These are phyloP conservation scores for Propithecus coquereli DNA, from an alignment of 2,113 vertebrate species.

Conservation along the genomic window DNA sequence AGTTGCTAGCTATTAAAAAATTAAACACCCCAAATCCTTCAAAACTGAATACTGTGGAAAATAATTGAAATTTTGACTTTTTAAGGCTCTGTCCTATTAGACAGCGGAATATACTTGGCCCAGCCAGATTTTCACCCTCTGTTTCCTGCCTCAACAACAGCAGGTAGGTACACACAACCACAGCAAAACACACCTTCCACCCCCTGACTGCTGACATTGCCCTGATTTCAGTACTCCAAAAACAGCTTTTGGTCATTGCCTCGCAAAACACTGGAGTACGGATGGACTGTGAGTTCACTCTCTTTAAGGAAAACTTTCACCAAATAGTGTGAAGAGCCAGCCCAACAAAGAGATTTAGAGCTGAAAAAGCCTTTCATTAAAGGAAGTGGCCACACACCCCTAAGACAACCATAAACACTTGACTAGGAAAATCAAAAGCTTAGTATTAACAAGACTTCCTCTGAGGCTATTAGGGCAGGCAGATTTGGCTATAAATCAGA, in stretches of 20 bases:
- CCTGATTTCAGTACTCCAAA: neutral
- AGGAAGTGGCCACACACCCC: neutral
- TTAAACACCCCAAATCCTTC: neutral
- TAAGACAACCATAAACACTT: slow-evolving; percentile 18
- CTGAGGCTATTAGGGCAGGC: slow-evolving; percentile 17
- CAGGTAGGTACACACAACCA: too few relatives aligned
- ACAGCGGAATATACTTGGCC: neutral
- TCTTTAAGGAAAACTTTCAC: neutral
- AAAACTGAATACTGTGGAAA: neutral
- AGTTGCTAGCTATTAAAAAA: neutral
- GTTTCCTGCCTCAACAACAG: neutral
- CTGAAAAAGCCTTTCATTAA: slow-evolving; percentile 38
- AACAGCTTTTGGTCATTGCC: neutral
- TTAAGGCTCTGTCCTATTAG: neutral
- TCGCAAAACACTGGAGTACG: neutral
- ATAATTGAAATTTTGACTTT: neutral
- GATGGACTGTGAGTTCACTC: neutral
- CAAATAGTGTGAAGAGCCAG: neutral
- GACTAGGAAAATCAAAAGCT: slow-evolving; percentile 56
- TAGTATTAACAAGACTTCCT: slow-evolving; percentile 54
- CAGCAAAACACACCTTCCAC: neutral
- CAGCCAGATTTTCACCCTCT: accelerated
- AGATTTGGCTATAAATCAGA: slow-evolving; percentile 31
- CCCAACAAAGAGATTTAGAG: slow-evolving; percentile 27
- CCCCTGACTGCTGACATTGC: neutral